Evolutionary conservation across 2,888 invertebrate genomes (phyloP), one percentile per base, ranked within the genome.

Genomic region (Acanthococcus lagerstroemiae): DNA sequence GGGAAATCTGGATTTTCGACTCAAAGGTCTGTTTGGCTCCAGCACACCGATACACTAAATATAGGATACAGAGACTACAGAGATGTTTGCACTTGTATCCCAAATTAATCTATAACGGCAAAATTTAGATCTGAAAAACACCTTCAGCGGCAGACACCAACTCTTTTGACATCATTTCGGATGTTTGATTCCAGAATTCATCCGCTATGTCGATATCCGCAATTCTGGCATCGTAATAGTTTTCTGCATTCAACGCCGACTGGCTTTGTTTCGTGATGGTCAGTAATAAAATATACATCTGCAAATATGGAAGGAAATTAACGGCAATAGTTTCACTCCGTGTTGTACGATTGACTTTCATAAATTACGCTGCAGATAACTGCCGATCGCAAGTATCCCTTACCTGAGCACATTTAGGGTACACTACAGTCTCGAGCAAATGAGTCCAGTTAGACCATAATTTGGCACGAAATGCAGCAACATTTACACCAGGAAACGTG

Each of bases 361-460:
- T 1, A 1, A 7, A 21, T 46, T 46, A n/a, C 6, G 19, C 6
- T n/a, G n/a, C n/a, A n/a, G n/a, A n/a, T 17, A 30, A 52, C 24
- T n/a, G n/a, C 12, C 12, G 22, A 3, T 56, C n/a, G 2, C 67
- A 60, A 74, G 1, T 55, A 48, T 44, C n/a, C 15, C 37, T 69
- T 68, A 84, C 83, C 77, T 88, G 88, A 69, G 83, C 81, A 74
- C 88, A 88, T 70, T 83, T 82, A 67, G 82, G 82, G 71, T 82
- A 86, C 46, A 90, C 81, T 67, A 85, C 84, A 67, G 84, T 83
- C 73, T 88, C 87, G 74, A 93, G 88, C 7, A 91, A 78, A 76
- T 87, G 88, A 74, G 95, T 93, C 73, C 95, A 82, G 72, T 90
- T 91, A 68, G 86, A 85, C 94, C 95, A 95, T 4, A 95, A 81